phyloP scores from a whole-genome alignment of 2,888 invertebrate species.

The Boloria euphrosyne region DNA sequence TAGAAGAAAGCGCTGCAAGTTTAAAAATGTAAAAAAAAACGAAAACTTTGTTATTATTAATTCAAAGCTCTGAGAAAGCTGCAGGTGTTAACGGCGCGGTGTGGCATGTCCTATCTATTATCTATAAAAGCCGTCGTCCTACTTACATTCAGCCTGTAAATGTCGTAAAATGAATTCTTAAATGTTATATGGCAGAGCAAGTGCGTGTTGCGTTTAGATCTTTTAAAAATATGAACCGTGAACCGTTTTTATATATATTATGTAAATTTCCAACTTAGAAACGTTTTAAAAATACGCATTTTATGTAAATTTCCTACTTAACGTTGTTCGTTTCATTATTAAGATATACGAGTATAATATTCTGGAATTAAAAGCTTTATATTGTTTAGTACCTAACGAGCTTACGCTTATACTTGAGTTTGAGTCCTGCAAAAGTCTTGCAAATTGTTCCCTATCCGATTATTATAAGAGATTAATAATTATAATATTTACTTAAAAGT shows the following conservation, averaged over 20 bases:
- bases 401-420: no score
- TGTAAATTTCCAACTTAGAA: not conserved
- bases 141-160: conserved; percentile 33
- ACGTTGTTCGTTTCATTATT: no score
- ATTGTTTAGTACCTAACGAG: no score
- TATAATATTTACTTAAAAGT: no score
- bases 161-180: conserved; percentile 32
- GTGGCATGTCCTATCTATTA: conserved; percentile 42
- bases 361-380: no score
- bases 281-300: no score
- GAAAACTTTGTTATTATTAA: conserved; percentile 29
- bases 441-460: no score
- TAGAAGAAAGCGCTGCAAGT: no score
- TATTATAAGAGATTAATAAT: no score
- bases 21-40: conserved; percentile 3
- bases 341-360: no score
- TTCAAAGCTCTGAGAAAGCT: conserved; percentile 34
- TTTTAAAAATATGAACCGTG: not conserved
- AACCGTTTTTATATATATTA: no score
- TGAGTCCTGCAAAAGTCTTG: no score
- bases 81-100: conserved; percentile 39
- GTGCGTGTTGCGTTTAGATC: not conserved
- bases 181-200: conserved; percentile 8
- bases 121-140: conserved; percentile 37
- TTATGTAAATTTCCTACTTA: not conserved